Base-by-base conservation (phyloP, 1,140 invertebrate genomes). In the Solenopsis invicta region DNA sequence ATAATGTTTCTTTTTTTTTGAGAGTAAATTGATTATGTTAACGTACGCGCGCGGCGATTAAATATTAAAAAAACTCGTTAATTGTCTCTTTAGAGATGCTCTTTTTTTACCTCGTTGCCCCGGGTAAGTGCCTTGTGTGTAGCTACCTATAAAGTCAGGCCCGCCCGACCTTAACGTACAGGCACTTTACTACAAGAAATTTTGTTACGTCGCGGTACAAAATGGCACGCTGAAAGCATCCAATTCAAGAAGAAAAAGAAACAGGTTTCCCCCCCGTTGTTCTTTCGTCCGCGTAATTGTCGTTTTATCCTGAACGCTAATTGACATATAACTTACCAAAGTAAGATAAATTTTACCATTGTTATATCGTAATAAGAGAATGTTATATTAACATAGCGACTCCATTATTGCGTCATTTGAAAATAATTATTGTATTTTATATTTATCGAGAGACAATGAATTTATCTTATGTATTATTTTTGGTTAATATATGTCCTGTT, bases 141-240 rank as follows among this genome's bases (percentile, higher is more conserved):
- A 72, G 41, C 56, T 69, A 41, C 48, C 62, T 84, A 75, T 61
- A 75, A 84, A 84, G 77, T 80, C 76, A 50, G 66, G 13, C 24
- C 54, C 80, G 37, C 41, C 80, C 67, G 34, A 59, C 37, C 80
- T 82, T 84, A 75, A 74, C 80, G 54, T 84, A 74, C 80, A 18
- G 80, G 80, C 54, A 84, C 69, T 75, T 84, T 84, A 37, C 54
- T 69, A 84, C 69, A 62, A 81, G 80, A 84, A 75, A 84, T 84
- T 84, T 75, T 74, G 80, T 84, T 84, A 74, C 41, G 13, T 4
- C 18, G 48, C 54, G 41, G 54, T 61, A 48, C 69, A 84, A 82
- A 82, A 82, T 48, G 80, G 69, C 24, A 62, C 80, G 52, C 54
- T 84, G 80, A 84, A 75, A 74, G 80, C 80, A 61, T 72, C 45